These are phyloP conservation scores for Prunella strophiata DNA, from an alignment of 2,797 vertebrate species.

Conservation along the genomic window DNA sequence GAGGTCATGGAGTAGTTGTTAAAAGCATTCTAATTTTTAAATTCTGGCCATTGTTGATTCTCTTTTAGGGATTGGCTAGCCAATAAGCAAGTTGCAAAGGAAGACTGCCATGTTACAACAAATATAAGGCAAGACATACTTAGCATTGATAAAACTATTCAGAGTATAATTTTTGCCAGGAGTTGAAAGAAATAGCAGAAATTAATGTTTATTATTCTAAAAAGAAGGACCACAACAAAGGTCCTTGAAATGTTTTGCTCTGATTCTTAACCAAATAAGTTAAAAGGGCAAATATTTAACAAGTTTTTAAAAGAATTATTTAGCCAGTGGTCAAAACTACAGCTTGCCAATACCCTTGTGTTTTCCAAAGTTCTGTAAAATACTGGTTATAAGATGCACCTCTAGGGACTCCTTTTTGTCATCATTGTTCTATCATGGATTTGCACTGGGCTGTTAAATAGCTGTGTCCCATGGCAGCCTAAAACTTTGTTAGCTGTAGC, in stretches of 20 bases:
- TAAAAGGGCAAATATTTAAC: background rate
- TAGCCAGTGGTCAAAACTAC: background rate
- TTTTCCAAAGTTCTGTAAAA: background rate
- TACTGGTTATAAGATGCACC: background rate
- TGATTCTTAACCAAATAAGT: background rate
- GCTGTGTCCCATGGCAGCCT: background rate
- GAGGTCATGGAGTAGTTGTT: background rate
- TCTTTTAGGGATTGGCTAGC: background rate
- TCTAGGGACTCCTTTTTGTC: background rate
- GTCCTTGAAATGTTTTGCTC: background rate
- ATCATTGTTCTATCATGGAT: background rate
- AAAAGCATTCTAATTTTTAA: background rate
- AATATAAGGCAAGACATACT: background rate
- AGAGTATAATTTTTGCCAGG: background rate
- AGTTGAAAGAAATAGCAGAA: background rate
- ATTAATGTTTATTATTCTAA: background rate
- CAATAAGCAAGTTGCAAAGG: background rate
- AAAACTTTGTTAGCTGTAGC: background rate
- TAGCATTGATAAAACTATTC: background rate
- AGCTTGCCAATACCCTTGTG: background rate
- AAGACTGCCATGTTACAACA: background rate
- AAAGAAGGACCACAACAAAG: background rate
- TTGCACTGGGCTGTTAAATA: background rate
- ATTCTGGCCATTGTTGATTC: background rate
- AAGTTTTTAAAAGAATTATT: background rate